phyloP scores from a whole-genome alignment of 2,113 vertebrate species.

The Clarias macrocephalus region DNA sequence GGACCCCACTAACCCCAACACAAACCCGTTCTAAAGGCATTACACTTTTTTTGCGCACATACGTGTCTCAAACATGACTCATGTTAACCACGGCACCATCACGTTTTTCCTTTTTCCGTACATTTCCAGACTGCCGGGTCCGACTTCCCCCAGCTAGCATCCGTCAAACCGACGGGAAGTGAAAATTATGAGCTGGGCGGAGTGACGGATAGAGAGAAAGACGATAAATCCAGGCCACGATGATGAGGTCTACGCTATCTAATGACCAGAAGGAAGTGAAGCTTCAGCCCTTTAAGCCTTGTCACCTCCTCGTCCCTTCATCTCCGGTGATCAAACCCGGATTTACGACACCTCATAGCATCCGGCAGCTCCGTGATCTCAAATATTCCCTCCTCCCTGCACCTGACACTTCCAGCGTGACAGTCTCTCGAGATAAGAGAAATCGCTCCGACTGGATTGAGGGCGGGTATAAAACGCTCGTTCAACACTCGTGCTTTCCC shows the following conservation, averaged over 20 bases:
- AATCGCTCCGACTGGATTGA: constrained; percentile 86
- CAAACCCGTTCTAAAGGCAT: too few relatives aligned
- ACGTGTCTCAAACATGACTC: constrained; percentile 64
- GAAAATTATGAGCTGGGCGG: constrained; percentile 14
- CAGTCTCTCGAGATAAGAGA: constrained; percentile 91
- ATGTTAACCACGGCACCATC: neutral
- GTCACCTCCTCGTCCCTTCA: constrained; percentile 61
- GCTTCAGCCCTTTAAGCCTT: constrained; percentile 83
- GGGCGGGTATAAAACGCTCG: constrained; percentile 74
- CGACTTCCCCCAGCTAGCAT: constrained; percentile 67
- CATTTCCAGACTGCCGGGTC: constrained; percentile 67
- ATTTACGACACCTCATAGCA: constrained; percentile 89
- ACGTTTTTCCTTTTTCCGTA: constrained; percentile 66
- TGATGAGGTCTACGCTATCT: constrained; percentile 73
- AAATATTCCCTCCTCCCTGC: constrained; percentile 84
- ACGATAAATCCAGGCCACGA: constrained; percentile 76
- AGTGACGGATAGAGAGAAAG: constrained; percentile 68
- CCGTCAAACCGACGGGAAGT: constrained; percentile 39
- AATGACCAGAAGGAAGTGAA: constrained; percentile 83
- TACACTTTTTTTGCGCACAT: too few relatives aligned
- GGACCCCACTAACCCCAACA: too few relatives aligned
- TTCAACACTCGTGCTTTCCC: constrained; percentile 15
- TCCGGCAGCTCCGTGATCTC: constrained; percentile 90
- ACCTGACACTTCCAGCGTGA: constrained; percentile 84
- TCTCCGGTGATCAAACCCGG: constrained; percentile 83